A percentile compares a stretch with the other conserved stretches of the same genome.
These are phyloP conservation scores for Epirrita christyi DNA, from an alignment of 2,888 invertebrate species.

Conservation along the genomic window DNA sequence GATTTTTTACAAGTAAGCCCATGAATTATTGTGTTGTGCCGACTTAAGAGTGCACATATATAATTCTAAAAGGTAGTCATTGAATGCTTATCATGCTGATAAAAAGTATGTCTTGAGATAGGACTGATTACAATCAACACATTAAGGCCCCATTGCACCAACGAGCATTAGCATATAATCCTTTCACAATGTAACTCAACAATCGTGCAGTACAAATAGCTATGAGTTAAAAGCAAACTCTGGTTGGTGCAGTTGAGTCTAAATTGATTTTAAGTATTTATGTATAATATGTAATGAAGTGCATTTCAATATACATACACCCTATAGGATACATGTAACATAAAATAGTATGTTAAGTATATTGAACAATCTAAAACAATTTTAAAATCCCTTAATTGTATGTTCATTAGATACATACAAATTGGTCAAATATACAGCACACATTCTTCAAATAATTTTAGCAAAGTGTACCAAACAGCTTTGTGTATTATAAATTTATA, in stretches of 20 bases:
- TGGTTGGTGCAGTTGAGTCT: no score
- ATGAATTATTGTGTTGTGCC: no score
- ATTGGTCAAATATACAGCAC: slow-evolving; percentile 51
- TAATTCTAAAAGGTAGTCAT: background rate
- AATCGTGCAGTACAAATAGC: no score
- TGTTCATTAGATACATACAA: slow-evolving; percentile 37
- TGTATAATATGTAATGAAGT: background rate
- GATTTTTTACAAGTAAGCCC: no score
- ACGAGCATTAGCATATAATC: no score
- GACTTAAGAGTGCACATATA: background rate
- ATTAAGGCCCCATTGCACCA: background rate
- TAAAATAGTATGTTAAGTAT: slow-evolving; percentile 7
- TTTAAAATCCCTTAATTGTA: slow-evolving; percentile 39
- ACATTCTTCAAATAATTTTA: slow-evolving; percentile 50
- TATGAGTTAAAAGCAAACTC: no score
- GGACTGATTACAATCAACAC: slow-evolving; percentile 2
- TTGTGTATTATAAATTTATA: slow-evolving; percentile 36
- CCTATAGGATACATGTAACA: background rate
- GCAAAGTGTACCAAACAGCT: slow-evolving; percentile 53
- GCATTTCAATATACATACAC: background rate
- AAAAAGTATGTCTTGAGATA: slow-evolving; percentile 1
- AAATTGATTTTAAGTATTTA: no score
- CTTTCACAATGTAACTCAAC: no score
- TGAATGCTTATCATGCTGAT: slow-evolving; percentile 21
- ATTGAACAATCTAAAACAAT: slow-evolving; percentile 33